Conservation (phyloP, 2,888 invertebrate species). For the Uropetala carovei region DNA sequence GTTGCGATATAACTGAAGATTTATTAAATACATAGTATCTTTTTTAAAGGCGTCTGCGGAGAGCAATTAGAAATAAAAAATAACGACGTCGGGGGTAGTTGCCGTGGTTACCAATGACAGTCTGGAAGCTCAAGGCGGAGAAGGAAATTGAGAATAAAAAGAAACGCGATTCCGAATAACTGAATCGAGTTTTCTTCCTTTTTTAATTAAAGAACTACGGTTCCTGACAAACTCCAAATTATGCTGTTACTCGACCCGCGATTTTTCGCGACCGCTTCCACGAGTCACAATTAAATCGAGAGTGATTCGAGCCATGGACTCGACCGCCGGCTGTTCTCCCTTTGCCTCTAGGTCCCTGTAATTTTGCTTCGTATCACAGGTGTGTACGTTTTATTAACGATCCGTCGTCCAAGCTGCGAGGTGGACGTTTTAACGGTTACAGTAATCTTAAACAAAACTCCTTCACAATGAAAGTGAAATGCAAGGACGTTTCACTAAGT, state of each 20-base stretch:
- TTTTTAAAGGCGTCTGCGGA: background rate
- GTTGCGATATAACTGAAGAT: too few relatives aligned
- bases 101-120: background rate
- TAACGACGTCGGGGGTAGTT: background rate
- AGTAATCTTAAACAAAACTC: too few relatives aligned
- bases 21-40: background rate
- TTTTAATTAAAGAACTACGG: background rate
- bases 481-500: too few relatives aligned
- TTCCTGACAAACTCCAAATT: background rate
- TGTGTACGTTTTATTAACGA: too few relatives aligned
- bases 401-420: too few relatives aligned
- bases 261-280: background rate
- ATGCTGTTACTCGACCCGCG: background rate
- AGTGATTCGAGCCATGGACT: background rate
- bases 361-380: too few relatives aligned
- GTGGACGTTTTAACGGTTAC: too few relatives aligned
- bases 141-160: background rate
- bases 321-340: background rate
- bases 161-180: background rate
- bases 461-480: too few relatives aligned
- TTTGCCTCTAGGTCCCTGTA: background rate
- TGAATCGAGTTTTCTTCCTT: background rate
- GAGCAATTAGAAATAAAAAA: background rate
- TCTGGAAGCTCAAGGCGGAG: background rate
- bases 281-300: background rate